Conservation (phyloP, 2,888 invertebrate species). For the Liodrosophila aerea region DNA sequence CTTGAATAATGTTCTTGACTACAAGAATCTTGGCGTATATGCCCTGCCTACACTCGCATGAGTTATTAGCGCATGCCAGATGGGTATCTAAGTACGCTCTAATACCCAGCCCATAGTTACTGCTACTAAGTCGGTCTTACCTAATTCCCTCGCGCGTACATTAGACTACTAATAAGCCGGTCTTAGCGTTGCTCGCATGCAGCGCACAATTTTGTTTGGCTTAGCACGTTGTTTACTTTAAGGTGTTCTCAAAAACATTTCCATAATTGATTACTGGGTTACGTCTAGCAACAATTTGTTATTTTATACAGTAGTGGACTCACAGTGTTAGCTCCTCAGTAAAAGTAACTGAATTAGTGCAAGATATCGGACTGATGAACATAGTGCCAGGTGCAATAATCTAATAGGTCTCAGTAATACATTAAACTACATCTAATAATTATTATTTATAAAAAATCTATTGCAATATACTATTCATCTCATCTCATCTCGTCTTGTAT, state of each 20-base stretch:
- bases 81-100: conserved; percentile 65
- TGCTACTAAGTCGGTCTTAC: conserved; percentile 10
- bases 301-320: too few species aligned
- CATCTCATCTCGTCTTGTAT: too few species aligned
- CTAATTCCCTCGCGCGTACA: conserved; percentile 19
- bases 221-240: conserved; percentile 13
- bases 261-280: too few species aligned
- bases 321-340: too few species aligned
- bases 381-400: too few species aligned
- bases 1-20: conserved; percentile 36
- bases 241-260: conserved; percentile 21
- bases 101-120: conserved; percentile 34
- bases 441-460: too few species aligned
- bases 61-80: conserved; percentile 75
- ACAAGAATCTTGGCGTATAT: conserved; percentile 25
- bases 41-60: conserved; percentile 27
- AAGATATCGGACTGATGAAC: too few species aligned
- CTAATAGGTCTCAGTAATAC: too few species aligned
- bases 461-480: too few species aligned
- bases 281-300: too few species aligned
- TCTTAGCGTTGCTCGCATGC: conserved; percentile 38
- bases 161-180: conserved; percentile 51
- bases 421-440: too few species aligned
- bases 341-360: too few species aligned
- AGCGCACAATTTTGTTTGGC: conserved; percentile 23